Conservation (phyloP, 1,140 invertebrate species). For the Pachypsylla venusta region DNA sequence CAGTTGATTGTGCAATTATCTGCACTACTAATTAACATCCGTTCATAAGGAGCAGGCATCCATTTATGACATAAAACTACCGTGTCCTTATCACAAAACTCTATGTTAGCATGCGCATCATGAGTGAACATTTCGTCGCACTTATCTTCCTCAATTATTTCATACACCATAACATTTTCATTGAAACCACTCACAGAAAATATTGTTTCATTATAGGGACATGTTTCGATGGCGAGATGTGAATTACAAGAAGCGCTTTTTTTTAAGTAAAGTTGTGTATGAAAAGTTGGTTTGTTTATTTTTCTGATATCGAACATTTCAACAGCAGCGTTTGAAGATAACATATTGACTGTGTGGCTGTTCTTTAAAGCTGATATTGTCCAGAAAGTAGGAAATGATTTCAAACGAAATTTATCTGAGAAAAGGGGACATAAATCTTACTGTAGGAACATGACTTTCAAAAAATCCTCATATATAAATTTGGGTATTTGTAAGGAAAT, state of each 20-base stretch:
- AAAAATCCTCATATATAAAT: background rate
- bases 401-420: constrained; percentile 6
- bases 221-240: background rate
- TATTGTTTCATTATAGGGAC: background rate
- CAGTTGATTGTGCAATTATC: background rate
- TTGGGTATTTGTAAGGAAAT: too few species aligned
- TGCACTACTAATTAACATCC: background rate
- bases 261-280: background rate
- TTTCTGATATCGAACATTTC: background rate
- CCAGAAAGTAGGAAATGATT: background rate
- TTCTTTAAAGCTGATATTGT: background rate
- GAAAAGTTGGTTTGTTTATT: background rate
- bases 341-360: background rate
- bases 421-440: background rate
- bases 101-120: background rate
- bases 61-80: background rate
- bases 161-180: background rate
- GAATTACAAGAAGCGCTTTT: background rate
- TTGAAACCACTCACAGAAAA: background rate
- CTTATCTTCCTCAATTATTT: background rate
- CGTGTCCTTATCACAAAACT: background rate
- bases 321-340: background rate
- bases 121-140: constrained; percentile 4
- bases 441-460: background rate
- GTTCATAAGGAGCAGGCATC: background rate